These are phyloP conservation scores for Lumbricus terrestris DNA, from an alignment of 2,888 invertebrate species.

Conservation along the genomic window DNA sequence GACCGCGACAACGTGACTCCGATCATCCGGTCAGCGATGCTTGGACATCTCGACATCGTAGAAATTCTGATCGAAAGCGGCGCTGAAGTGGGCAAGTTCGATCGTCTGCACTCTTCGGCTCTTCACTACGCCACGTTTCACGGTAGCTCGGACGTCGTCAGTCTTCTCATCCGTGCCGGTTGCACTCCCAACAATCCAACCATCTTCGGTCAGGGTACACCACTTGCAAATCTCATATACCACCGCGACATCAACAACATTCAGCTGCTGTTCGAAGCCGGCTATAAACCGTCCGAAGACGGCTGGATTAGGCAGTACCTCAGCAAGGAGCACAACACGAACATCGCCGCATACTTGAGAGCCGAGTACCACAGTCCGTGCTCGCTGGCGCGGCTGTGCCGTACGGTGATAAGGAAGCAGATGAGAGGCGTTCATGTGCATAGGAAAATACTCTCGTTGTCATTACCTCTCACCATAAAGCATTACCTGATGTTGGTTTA, in stretches of 20 bases:
- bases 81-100: conserved; percentile 38
- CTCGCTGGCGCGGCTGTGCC: conserved; percentile 30
- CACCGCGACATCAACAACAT: conserved; percentile 38
- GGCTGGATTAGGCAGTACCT: conserved; percentile 26
- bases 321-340: background rate
- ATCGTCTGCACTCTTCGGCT: conserved; percentile 42
- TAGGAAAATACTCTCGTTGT: conserved; percentile 29
- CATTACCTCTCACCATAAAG: conserved; percentile 27
- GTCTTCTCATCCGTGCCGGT: conserved; percentile 40
- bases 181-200: conserved; percentile 40
- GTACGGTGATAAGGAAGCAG: conserved; percentile 26
- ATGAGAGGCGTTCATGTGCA: conserved; percentile 29
- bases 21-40: conserved; percentile 40
- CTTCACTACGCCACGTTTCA: conserved; percentile 45
- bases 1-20: conserved; percentile 46
- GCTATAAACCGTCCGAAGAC: conserved; percentile 40
- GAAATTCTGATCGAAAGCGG: conserved; percentile 41
- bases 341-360: conserved; percentile 14
- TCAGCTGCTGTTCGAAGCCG: conserved; percentile 41
- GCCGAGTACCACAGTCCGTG: conserved; percentile 13
- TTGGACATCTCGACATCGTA: conserved; percentile 37
- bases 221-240: conserved; percentile 41
- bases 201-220: conserved; percentile 44
- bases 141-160: conserved; percentile 32
- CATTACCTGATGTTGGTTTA: conserved; percentile 28